phyloP scores from a whole-genome alignment of 2,888 invertebrate species.

The Polyploca ridens region DNA sequence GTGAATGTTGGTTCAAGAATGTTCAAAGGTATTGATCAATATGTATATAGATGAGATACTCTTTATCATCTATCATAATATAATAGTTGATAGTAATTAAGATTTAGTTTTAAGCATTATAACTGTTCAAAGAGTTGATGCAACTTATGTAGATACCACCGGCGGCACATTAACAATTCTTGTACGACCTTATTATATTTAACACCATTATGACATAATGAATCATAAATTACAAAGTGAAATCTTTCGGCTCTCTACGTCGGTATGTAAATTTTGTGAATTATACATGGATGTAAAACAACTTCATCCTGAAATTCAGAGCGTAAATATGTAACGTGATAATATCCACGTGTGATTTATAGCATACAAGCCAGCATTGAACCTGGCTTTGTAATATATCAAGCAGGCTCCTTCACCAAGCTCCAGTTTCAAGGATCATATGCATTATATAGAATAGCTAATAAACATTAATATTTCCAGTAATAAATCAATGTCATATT shows the following conservation, averaged over 20 bases:
- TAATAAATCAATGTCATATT: slow-evolving; percentile 6
- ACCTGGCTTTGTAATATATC: slow-evolving; percentile 1
- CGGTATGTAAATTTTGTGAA: slow-evolving; percentile 40
- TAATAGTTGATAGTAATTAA: background rate
- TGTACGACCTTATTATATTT: slow-evolving; percentile 20
- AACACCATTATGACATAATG: slow-evolving; percentile 27
- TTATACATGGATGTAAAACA: slow-evolving; percentile 37
- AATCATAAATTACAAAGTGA: slow-evolving; percentile 36
- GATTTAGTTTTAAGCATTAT: too few species aligned
- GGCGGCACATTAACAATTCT: too few species aligned
- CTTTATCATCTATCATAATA: background rate
- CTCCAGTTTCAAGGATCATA: background rate
- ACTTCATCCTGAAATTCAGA: slow-evolving; percentile 21
- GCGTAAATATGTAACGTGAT: background rate
- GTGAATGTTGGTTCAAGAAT: background rate
- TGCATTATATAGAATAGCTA: background rate
- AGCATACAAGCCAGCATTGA: background rate
- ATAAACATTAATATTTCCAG: slow-evolving; percentile 8
- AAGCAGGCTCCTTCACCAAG: background rate
- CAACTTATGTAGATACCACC: too few species aligned
- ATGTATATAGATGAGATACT: background rate
- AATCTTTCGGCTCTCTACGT: slow-evolving; percentile 26
- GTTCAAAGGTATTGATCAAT: background rate
- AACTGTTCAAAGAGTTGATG: too few species aligned
- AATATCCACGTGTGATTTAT: slow-evolving; percentile 11